Percentiles rank a stretch among this genome's conserved stretches.
Evolutionary conservation across 1,140 invertebrate species (phyloP).

Genomic region (Dinoponera quadriceps): DNA sequence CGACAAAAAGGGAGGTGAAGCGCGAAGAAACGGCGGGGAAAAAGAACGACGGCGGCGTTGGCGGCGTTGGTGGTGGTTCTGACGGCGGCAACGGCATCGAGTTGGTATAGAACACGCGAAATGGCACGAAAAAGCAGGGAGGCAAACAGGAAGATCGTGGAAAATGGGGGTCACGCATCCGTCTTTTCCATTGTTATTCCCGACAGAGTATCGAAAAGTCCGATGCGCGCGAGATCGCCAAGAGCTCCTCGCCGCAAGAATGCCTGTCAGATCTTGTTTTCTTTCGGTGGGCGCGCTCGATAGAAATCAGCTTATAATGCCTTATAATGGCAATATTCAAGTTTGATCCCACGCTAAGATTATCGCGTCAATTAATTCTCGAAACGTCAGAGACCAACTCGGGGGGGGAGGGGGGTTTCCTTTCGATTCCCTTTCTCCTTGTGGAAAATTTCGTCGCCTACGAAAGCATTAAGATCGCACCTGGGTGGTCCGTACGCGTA

Average conservation of each 20-base stretch:
- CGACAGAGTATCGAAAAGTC: neutral
- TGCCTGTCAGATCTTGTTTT: neutral
- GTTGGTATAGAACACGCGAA: neutral
- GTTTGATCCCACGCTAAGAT: too few species aligned
- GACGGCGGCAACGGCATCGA: neutral
- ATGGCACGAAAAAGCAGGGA: neutral
- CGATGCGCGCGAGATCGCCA: too few species aligned
- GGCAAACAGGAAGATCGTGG: neutral
- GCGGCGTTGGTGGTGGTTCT: too few species aligned
- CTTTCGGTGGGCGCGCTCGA: neutral
- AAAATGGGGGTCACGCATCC: neutral
- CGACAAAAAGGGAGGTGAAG: conserved; percentile 61
- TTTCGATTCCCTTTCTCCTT: too few species aligned
- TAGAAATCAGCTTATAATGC: neutral
- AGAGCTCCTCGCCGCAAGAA: neutral
- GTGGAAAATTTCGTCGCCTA: too few species aligned
- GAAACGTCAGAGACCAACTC: too few species aligned
- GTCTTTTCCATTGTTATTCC: neutral
- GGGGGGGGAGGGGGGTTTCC: too few species aligned
- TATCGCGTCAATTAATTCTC: too few species aligned
- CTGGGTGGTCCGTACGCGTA: too few species aligned
- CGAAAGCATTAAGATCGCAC: too few species aligned
- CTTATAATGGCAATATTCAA: too few species aligned
- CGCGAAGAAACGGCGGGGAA: conserved; percentile 15
- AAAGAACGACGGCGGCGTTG: neutral